Evolutionary conservation across 2,888 invertebrate species (phyloP), one percentile per base, ranked within the genome.

Genomic region (Acrobasis consociella): DNA sequence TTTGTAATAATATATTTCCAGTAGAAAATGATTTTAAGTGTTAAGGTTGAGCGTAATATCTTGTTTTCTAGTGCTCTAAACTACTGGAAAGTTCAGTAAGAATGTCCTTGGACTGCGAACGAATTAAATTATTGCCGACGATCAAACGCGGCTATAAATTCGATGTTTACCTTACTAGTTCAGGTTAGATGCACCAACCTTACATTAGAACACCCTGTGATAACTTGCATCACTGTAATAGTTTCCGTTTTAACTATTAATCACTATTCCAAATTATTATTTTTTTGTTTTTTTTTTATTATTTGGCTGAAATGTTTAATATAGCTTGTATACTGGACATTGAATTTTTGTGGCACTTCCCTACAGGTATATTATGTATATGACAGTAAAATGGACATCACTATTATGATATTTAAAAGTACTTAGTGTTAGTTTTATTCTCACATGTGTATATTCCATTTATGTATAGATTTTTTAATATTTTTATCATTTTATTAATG

Each of bases 131-230:
- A 86, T 95, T 97, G 84, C 97, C 97, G 82, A 94, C 96, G 72
- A 94, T 97, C 88, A 96, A 96, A 93, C 94, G 97, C 87, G 97
- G 96, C 87, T 95, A 95, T 91, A 94, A 94, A 88, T 94, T 95
- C 90, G 97, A 97, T 93, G 95, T 96, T 83, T 97, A 97, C 93
- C 94, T 96, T 89, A 96, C 96, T 91, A 96, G 96, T 90, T 96
- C 97, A 97, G 97, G 97, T 97, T 94, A 94, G 95, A 72, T 15
- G 52, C 64, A 67, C 16, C 64, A 66, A 61, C 62, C 66, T 62
- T 72, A 67, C 68, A 3, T 31, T 55, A 37, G 9, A 38, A 9
- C 39, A 39, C 55, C 15, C 38, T n/a, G 50, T 53, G 38, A 37
- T n/a, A 55, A 15, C 16, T 55, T 16, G 10, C 31, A 38, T 15